These are phyloP conservation scores for Drosophila punjabiensis DNA, from an alignment of 1,140 invertebrate species.

Conservation along the genomic window DNA sequence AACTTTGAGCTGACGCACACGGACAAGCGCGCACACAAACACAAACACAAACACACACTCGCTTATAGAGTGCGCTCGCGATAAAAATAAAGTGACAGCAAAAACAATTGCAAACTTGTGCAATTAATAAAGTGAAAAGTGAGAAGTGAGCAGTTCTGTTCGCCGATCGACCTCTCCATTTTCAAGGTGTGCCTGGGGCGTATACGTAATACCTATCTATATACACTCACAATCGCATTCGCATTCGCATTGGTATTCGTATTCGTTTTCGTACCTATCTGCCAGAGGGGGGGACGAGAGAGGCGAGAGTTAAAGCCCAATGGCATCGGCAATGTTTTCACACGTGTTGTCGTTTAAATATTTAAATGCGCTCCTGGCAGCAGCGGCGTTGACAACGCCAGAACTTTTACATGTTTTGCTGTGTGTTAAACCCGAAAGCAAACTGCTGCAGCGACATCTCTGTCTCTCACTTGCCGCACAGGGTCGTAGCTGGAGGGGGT, in stretches of 20 bases:
- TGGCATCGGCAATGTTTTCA: slow-evolving; percentile 74
- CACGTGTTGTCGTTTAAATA: slow-evolving; percentile 81
- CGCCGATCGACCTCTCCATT: slow-evolving; percentile 37
- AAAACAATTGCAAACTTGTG: slow-evolving; percentile 82
- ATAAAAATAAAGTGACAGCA: slow-evolving; percentile 83
- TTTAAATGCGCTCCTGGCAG: slow-evolving; percentile 77
- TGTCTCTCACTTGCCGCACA: slow-evolving; percentile 15
- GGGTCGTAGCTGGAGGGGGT: neutral
- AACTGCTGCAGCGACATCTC: slow-evolving; percentile 69
- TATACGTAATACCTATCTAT: slow-evolving; percentile 1
- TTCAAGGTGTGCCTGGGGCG: slow-evolving; percentile 28
- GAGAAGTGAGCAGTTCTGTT: slow-evolving; percentile 68
- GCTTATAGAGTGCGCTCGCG: slow-evolving; percentile 68
- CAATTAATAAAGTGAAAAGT: slow-evolving; percentile 83
- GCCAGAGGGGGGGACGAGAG: neutral
- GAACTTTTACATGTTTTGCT: slow-evolving; percentile 78
- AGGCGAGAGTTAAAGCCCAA: slow-evolving; percentile 49
- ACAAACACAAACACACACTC: slow-evolving; percentile 2
- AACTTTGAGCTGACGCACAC: slow-evolving; percentile 79
- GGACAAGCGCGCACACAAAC: slow-evolving; percentile 13
- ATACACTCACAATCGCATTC: neutral
- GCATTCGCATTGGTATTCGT: neutral
- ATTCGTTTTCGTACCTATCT: neutral
- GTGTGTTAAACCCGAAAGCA: slow-evolving; percentile 77
- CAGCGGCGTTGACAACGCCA: slow-evolving; percentile 64